Percentiles rank a stretch among this genome's conserved stretches.
Conservation (phyloP, 2,797 vertebrate genomes). For the Pampus argenteus region DNA sequence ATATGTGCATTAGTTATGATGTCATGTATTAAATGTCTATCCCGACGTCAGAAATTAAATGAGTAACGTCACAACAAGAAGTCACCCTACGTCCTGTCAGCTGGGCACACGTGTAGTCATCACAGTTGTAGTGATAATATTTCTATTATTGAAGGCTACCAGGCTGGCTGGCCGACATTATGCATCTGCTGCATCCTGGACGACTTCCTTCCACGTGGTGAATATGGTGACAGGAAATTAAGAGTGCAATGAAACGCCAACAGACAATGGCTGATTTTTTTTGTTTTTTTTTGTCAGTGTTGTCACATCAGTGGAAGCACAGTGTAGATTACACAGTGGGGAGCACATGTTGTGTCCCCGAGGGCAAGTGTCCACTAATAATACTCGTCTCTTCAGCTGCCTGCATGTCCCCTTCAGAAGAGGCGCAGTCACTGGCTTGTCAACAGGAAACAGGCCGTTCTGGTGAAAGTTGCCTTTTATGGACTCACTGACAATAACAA, state of each 20-base stretch:
- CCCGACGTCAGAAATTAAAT: too few relatives aligned
- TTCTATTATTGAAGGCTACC: too few relatives aligned
- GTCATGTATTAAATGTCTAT: too few relatives aligned
- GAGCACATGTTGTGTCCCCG: conserved; percentile 33
- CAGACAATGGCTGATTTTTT: not conserved
- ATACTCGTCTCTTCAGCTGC: conserved; percentile 38
- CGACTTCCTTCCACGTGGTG: conserved; percentile 3
- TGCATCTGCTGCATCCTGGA: not conserved
- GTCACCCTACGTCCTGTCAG: too few relatives aligned
- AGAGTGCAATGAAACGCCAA: conserved; percentile 7
- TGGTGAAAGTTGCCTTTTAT: conserved; percentile 67
- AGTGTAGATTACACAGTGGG: conserved; percentile 28
- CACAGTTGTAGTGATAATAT: too few relatives aligned
- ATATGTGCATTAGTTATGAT: too few relatives aligned
- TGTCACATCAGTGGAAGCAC: conserved; percentile 14
- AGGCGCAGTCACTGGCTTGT: conserved; percentile 40
- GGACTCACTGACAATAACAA: conserved; percentile 51
- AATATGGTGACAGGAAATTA: conserved; percentile 29
- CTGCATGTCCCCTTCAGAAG: conserved; percentile 30
- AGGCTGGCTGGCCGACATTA: too few relatives aligned
- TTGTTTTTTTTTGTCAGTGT: conserved; percentile 16
- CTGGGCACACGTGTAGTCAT: too few relatives aligned
- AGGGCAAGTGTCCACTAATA: conserved; percentile 31
- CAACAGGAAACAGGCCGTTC: conserved; percentile 67
- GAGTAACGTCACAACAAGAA: too few relatives aligned